Evolutionary conservation across 2,797 vertebrate genomes (phyloP), one percentile per base, ranked within the genome.

Genomic region (Pipistrellus nathusii): DNA sequence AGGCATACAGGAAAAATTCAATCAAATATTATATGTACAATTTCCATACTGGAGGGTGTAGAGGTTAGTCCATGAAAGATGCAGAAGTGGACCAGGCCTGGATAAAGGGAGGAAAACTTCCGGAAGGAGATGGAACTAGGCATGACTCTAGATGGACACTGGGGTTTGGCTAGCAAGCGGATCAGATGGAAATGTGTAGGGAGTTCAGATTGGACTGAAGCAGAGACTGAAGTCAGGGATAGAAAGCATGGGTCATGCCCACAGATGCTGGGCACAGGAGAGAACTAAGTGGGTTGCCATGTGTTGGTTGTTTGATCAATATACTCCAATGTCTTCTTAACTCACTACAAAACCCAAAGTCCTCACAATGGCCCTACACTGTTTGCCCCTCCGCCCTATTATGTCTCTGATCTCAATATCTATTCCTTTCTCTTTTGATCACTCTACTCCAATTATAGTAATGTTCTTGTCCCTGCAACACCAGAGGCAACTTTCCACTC

Each of bases 1-100:
- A 91, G 51, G 59, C 64, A 85, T 20, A 69, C 27, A 7, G 10
- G 35, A 80, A 91, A 78, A 69, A 59, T 23, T 53, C 68, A 66
- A n/a, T 73, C 30, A 78, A 84, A n/a, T 23, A 6, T 3, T 0
- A 17, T 51, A 8, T 13, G 18, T 20, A 62, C 64, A 82, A 20
- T 35, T 23, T 75, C 44, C 76, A 27, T 30, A 38, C 48, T 77
- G 44, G 12, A 38, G 23, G 4, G 0, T 44, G 18, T 10, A 51
- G 48, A 88, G 12, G 46, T 66, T 6, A 85, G 53, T 35, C 25
- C 55, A 5, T 0, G 17, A 41, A 32, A 62, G 59, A 46, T 21
- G 46, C 32, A 18, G 30, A 77, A n/a, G 23, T 18, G 1, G 8
- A 12, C 2, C 48, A 82, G 38, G 57, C 15, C 57, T 55, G 77